Conservation (phyloP, 2,113 vertebrate genomes). For the Motacilla alba region DNA sequence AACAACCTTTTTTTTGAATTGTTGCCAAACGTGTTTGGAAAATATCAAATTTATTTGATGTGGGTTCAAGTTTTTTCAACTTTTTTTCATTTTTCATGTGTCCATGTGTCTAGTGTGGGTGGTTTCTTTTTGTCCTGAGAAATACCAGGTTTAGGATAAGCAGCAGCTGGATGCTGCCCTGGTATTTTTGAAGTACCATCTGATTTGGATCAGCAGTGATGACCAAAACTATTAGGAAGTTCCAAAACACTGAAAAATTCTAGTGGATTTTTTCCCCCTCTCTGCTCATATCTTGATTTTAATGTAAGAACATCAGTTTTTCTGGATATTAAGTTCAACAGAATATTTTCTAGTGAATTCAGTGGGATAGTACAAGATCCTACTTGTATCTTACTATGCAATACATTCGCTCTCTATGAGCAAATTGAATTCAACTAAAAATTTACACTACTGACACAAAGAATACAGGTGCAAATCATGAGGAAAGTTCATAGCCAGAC, state of each 20-base stretch:
- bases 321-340: neutral
- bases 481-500: neutral
- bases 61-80: neutral
- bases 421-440: neutral
- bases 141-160: neutral
- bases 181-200: neutral
- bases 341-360: neutral
- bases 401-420: neutral
- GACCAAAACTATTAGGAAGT: neutral
- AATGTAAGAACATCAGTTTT: neutral
- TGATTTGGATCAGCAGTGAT: neutral
- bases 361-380: neutral
- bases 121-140: accelerated
- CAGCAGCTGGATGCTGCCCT: neutral
- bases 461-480: neutral
- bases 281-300: neutral
- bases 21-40: neutral
- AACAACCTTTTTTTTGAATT: neutral
- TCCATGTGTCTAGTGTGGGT: neutral
- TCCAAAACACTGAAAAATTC: neutral
- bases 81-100: neutral
- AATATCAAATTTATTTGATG: neutral
- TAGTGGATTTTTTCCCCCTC: neutral
- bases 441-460: neutral
- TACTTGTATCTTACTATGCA: neutral